Conservation (phyloP, 2,888 invertebrate genomes). For the Pollenia labialis region DNA sequence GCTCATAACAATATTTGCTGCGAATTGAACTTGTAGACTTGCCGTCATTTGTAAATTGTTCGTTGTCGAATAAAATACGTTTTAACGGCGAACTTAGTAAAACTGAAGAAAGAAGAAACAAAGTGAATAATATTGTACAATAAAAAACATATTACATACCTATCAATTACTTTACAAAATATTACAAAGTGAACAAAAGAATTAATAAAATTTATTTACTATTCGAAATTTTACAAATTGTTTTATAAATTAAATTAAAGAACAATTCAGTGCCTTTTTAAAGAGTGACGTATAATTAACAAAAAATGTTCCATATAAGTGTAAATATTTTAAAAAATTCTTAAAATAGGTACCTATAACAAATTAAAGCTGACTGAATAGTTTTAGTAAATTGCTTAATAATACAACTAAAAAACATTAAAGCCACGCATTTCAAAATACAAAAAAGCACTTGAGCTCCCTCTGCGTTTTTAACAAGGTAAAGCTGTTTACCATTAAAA, state of each 20-base stretch:
- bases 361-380: neutral
- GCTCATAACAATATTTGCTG: constrained; percentile 51
- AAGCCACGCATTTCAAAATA: constrained; percentile 65
- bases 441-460: constrained; percentile 22
- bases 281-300: constrained; percentile 54
- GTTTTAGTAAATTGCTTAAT: constrained; percentile 11
- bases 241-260: constrained; percentile 7
- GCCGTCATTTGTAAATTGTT: constrained; percentile 69
- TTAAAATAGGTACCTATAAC: constrained; percentile 6
- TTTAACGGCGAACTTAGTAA: constrained; percentile 27
- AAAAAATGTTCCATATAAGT: constrained; percentile 37
- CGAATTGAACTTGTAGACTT: constrained; percentile 55
- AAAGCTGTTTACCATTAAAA: neutral
- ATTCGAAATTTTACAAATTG: constrained; percentile 13
- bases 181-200: constrained; percentile 34
- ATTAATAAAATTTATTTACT: constrained; percentile 27
- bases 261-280: constrained; percentile 63
- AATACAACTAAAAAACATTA: constrained; percentile 3
- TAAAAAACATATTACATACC: constrained; percentile 42
- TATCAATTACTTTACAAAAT: constrained; percentile 21
- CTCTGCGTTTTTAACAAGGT: constrained; percentile 12
- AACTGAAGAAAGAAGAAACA: constrained; percentile 16
- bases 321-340: constrained; percentile 14
- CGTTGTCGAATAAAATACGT: constrained; percentile 61
- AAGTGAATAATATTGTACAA: constrained; percentile 38